Evolutionary conservation across 2,797 vertebrate genomes (phyloP).

Genomic region (Manis crassicaudata): DNA sequence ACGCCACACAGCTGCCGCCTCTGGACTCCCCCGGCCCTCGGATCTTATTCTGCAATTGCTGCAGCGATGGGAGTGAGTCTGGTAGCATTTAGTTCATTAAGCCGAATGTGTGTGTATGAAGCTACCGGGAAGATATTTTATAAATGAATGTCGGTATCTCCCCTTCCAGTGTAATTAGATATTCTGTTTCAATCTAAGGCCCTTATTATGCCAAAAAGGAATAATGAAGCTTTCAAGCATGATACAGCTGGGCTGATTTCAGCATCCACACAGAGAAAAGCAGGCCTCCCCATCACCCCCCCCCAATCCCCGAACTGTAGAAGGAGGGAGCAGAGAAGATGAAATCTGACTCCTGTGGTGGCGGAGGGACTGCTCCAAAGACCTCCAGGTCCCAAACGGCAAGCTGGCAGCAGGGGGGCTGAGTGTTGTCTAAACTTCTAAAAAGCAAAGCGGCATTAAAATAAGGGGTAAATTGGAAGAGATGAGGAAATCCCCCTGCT

Average conservation of each 20-base stretch:
- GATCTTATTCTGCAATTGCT: background rate
- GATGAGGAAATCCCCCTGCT: background rate
- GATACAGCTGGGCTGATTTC: constrained; percentile 25
- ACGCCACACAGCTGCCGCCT: rapidly evolving
- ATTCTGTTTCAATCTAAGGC: constrained; percentile 46
- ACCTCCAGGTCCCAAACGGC: too few species aligned
- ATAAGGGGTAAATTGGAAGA: background rate
- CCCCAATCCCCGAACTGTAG: background rate
- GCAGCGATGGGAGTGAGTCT: background rate
- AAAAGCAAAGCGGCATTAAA: background rate
- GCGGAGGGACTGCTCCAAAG: background rate
- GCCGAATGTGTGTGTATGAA: background rate
- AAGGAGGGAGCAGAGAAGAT: too few species aligned
- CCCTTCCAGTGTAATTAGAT: constrained; percentile 38
- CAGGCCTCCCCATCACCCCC: background rate
- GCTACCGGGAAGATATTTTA: constrained; percentile 34
- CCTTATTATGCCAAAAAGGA: constrained; percentile 25
- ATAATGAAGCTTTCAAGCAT: constrained; percentile 44
- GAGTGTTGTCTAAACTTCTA: background rate
- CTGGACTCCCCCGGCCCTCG: background rate
- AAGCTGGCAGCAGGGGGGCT: background rate
- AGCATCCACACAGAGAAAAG: background rate
- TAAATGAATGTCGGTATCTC: background rate
- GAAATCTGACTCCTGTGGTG: background rate
- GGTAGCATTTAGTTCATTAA: background rate